These are phyloP conservation scores for Strongylocentrotus purpuratus DNA, from an alignment of 35 echinoderm and acorn worm species.

Conservation along the genomic window DNA sequence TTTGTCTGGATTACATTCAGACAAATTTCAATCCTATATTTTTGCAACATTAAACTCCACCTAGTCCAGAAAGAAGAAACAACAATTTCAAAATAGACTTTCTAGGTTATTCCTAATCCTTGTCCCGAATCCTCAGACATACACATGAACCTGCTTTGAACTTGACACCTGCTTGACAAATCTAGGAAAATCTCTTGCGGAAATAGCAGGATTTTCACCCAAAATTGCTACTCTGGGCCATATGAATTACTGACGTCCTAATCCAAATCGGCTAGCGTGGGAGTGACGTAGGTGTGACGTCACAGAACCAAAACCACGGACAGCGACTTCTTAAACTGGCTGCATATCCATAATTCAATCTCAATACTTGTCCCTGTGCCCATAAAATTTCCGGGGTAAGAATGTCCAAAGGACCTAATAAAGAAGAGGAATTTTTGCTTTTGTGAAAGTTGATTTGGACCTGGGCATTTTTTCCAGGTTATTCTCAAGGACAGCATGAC, in stretches of 20 bases:
- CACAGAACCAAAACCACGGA: background rate
- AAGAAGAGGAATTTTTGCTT: too few relatives aligned
- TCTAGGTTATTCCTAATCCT: slow-evolving; percentile 16
- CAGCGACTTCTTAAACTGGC: background rate
- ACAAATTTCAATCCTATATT: slow-evolving; percentile 5
- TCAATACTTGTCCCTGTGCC: background rate
- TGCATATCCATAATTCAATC: background rate
- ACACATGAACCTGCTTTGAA: background rate
- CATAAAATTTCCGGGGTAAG: background rate
- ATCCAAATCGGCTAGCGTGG: background rate
- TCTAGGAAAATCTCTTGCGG: background rate
- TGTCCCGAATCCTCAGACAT: background rate
- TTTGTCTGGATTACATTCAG: background rate
- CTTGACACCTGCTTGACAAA: background rate
- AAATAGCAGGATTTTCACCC: background rate
- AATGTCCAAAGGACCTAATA: background rate
- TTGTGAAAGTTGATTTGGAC: background rate
- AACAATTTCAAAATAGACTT: background rate
- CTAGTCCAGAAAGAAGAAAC: background rate
- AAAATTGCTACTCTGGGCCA: background rate
- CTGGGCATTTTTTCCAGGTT: background rate
- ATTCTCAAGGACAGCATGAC: background rate
- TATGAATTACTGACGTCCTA: background rate
- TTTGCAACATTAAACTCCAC: background rate
- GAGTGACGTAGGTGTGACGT: background rate